These are phyloP conservation scores for Melopsittacus undulatus DNA, from an alignment of 2,797 vertebrate genomes.

Conservation along the genomic window DNA sequence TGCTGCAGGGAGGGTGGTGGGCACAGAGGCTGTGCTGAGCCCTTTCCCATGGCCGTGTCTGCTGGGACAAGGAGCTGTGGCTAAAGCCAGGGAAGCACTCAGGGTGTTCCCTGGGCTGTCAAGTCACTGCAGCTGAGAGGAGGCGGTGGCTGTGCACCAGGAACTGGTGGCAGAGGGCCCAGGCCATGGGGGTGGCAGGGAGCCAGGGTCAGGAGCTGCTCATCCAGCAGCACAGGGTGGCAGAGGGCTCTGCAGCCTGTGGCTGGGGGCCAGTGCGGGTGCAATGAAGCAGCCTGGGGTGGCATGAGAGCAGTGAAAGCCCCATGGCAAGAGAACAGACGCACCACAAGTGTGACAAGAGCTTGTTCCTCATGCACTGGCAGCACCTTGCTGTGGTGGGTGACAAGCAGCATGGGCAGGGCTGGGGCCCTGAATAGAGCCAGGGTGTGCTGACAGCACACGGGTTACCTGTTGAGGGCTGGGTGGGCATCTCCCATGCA, in stretches of 20 bases:
- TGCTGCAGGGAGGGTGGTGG: neutral
- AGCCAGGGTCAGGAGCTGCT: neutral
- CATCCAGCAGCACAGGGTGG: neutral
- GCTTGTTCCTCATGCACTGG: neutral
- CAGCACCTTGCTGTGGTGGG: accelerated
- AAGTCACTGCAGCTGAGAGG: neutral
- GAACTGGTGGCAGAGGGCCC: neutral
- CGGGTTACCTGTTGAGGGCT: accelerated
- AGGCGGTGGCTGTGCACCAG: neutral
- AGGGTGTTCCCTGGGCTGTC: neutral
- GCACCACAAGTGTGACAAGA: neutral
- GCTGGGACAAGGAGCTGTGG: neutral
- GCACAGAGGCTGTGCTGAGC: neutral
- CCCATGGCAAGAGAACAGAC: neutral
- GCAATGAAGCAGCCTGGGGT: neutral
- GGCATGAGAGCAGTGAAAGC: neutral
- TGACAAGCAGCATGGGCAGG: neutral
- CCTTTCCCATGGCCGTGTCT: accelerated
- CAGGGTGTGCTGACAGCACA: neutral
- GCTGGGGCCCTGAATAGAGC: neutral
- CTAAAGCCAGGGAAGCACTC: neutral
- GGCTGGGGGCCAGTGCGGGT: accelerated
- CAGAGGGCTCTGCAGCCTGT: neutral
- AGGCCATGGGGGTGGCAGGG: neutral
- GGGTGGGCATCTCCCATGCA: neutral